Conservation (phyloP, 2,113 vertebrate genomes). For the Odontophorus gujanensis region DNA sequence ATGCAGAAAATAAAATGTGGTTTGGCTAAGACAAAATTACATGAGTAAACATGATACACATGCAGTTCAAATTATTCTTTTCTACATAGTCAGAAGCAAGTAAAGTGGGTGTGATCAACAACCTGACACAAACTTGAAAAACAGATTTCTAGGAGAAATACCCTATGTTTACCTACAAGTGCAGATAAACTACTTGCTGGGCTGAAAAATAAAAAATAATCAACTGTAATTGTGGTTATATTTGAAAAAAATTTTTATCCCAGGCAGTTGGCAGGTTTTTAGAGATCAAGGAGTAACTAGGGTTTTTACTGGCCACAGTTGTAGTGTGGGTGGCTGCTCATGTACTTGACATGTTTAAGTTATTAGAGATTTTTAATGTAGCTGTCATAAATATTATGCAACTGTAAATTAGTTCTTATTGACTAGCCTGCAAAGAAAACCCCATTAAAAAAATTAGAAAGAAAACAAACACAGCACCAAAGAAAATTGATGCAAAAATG, state of each 20-base stretch:
- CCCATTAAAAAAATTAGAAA: neutral
- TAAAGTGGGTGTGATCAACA: neutral
- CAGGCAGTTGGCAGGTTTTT: neutral
- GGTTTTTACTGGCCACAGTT: neutral
- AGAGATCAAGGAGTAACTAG: neutral
- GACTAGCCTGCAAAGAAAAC: neutral
- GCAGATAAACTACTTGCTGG: neutral
- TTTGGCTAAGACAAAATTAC: neutral
- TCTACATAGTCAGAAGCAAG: neutral
- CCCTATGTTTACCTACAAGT: neutral
- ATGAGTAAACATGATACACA: neutral
- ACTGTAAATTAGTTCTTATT: neutral
- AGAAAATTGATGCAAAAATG: neutral
- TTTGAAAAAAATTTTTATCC: neutral
- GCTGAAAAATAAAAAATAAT: neutral
- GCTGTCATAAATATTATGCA: neutral
- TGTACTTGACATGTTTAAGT: neutral
- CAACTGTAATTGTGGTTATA: neutral
- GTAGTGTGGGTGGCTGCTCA: neutral
- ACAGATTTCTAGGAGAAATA: neutral
- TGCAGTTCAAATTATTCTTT: neutral
- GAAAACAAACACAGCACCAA: neutral
- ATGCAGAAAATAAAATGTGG: neutral
- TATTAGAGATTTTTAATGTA: neutral
- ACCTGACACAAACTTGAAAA: neutral